Conservation (phyloP, 2,888 invertebrate genomes). For the Archips crataeganus region DNA sequence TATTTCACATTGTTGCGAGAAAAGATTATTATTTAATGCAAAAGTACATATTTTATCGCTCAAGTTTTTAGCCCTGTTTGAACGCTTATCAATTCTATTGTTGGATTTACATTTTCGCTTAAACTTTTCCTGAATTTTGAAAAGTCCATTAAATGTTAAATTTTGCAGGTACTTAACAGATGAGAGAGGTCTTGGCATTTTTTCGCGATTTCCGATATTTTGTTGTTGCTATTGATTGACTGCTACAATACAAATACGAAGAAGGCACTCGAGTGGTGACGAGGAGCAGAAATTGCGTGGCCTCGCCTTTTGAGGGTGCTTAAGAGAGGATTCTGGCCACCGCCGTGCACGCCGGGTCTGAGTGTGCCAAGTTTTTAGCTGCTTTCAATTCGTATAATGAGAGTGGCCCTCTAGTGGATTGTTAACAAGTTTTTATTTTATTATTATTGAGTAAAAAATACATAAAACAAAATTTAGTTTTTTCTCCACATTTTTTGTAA, state of each 20-base stretch:
- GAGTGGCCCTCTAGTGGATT: conserved; percentile 2
- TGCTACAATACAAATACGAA: conserved; percentile 22
- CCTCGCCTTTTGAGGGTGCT: conserved; percentile 26
- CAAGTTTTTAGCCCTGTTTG: not conserved
- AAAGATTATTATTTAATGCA: conserved; percentile 10
- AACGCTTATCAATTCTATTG: not conserved
- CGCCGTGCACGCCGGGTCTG: not conserved
- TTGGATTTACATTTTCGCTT: conserved; percentile 6
- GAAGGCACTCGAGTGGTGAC: conserved; percentile 25
- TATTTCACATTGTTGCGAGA: conserved; percentile 9
- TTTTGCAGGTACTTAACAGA: not conserved
- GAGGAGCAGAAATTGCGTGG: conserved; percentile 34
- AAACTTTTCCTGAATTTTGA: not conserved
- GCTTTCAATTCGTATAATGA: conserved; percentile 18
- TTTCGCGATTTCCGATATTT: conserved; percentile 5
- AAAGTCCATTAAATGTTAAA: conserved; percentile 4
- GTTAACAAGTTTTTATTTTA: not conserved
- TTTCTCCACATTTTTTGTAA: not conserved
- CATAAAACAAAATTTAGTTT: not conserved
- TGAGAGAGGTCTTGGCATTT: not conserved
- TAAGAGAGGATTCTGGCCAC: conserved; percentile 3
- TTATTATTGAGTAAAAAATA: not conserved
- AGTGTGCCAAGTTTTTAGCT: conserved; percentile 28
- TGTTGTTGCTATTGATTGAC: conserved; percentile 6
- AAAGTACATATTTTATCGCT: conserved; percentile 15